Evolutionary conservation across 2,888 invertebrate species (phyloP).

Genomic region (Clunio marinus): DNA sequence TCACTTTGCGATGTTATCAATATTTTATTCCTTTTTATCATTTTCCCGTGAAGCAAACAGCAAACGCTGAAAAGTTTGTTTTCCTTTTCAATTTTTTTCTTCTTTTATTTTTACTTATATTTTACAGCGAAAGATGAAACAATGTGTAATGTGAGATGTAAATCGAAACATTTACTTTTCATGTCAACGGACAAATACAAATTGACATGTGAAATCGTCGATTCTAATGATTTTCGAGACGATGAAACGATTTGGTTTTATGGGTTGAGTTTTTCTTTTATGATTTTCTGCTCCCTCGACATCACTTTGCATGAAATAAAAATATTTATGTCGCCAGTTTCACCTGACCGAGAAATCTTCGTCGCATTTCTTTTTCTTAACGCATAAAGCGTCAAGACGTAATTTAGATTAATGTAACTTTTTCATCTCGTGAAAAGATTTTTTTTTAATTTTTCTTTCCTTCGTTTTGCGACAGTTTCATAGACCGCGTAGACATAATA

Average conservation of each 20-base stretch:
- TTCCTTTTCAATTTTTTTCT: slow-evolving; percentile 17
- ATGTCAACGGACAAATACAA: slow-evolving; percentile 14
- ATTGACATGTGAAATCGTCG: slow-evolving; percentile 24
- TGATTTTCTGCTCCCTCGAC: slow-evolving; percentile 2
- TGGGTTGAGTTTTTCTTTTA: neutral
- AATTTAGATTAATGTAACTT: slow-evolving; percentile 19
- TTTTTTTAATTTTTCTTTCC: no score
- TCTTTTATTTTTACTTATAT: neutral
- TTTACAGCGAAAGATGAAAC: neutral
- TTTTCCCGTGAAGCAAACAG: neutral
- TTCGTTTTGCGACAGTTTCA: no score
- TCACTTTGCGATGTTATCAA: slow-evolving; percentile 23
- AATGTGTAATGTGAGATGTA: neutral
- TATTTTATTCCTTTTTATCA: slow-evolving; percentile 29
- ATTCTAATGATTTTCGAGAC: slow-evolving; percentile 3
- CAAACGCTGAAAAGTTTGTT: neutral
- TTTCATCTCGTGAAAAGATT: neutral
- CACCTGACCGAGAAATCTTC: neutral
- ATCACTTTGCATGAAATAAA: neutral
- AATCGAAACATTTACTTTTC: slow-evolving; percentile 1
- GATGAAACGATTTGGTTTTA: neutral
- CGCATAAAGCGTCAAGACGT: neutral
- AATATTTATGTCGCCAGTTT: slow-evolving; percentile 12
- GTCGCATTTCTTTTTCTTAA: neutral
- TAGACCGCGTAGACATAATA: no score